Conservation (phyloP, 2,888 invertebrate genomes). For the Acleris cristana region DNA sequence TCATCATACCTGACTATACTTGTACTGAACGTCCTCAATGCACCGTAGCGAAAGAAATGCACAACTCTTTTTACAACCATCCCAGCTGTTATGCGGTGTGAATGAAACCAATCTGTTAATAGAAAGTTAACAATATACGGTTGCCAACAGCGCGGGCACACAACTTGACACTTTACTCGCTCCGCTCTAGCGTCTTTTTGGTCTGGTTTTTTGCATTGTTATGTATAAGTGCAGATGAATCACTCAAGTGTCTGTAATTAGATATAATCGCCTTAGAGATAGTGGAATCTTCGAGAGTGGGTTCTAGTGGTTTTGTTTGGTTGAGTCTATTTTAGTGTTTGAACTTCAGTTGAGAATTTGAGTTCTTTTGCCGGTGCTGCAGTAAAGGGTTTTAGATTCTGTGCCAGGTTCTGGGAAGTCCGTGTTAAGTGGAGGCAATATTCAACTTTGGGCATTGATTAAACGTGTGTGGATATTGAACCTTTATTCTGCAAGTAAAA, state of each 20-base stretch:
- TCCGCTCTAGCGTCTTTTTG: neutral
- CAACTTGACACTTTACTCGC: slow-evolving; percentile 4
- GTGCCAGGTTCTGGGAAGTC: no score
- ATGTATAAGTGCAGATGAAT: slow-evolving; percentile 17
- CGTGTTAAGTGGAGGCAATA: no score
- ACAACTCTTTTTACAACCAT: neutral
- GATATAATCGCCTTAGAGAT: slow-evolving; percentile 29
- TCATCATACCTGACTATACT: neutral
- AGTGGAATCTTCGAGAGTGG: slow-evolving; percentile 28
- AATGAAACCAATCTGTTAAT: slow-evolving; percentile 50
- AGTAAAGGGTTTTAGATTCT: no score
- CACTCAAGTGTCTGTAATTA: slow-evolving; percentile 30
- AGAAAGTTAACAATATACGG: slow-evolving; percentile 46
- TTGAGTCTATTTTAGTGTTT: neutral
- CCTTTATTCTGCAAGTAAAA: no score
- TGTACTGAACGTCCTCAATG: neutral
- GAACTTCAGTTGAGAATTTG: no score
- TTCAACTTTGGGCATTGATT: no score
- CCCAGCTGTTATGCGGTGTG: slow-evolving; percentile 47
- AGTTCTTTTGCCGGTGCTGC: neutral
- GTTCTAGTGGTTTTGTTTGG: slow-evolving; percentile 6
- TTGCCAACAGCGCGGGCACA: slow-evolving; percentile 37
- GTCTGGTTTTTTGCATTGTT: slow-evolving; percentile 1
- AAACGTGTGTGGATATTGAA: no score
- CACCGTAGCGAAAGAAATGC: slow-evolving; percentile 1